A percentile compares a stretch with the other conserved stretches of the same genome.
phyloP scores from a whole-genome alignment of 2,113 vertebrate species.

The Calidris pugnax region DNA sequence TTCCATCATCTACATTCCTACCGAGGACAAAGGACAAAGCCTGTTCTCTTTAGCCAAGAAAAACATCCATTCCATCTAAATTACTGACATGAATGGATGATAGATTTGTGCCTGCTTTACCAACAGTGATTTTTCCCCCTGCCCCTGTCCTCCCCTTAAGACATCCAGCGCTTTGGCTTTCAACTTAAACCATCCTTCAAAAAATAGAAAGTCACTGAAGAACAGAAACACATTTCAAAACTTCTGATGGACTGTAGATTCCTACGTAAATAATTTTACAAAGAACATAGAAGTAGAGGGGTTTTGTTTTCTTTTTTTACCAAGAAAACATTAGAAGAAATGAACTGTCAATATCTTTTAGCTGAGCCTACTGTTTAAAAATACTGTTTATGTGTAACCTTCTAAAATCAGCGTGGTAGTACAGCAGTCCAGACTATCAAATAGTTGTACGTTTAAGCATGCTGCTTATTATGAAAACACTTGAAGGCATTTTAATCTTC shows the following conservation, averaged over 20 bases:
- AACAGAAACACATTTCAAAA: background rate
- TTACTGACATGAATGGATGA: background rate
- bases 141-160: background rate
- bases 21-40: background rate
- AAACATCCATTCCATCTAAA: constrained; percentile 1
- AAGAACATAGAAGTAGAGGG: background rate
- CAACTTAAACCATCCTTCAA: background rate
- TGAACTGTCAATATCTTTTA: background rate
- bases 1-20: background rate
- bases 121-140: background rate
- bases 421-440: background rate
- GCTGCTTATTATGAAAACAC: constrained; percentile 5
- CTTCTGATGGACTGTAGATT: background rate
- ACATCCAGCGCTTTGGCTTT: background rate
- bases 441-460: background rate
- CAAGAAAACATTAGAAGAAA: background rate
- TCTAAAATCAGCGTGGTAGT: constrained; percentile 1
- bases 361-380: background rate
- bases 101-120: constrained; percentile 7
- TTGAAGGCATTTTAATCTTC: constrained; percentile 34
- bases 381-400: background rate
- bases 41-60: background rate
- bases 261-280: background rate
- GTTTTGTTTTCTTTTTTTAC: background rate
- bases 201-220: background rate